Base-by-base conservation (phyloP, 2,888 invertebrate species). In the Xestia xanthographa region DNA sequence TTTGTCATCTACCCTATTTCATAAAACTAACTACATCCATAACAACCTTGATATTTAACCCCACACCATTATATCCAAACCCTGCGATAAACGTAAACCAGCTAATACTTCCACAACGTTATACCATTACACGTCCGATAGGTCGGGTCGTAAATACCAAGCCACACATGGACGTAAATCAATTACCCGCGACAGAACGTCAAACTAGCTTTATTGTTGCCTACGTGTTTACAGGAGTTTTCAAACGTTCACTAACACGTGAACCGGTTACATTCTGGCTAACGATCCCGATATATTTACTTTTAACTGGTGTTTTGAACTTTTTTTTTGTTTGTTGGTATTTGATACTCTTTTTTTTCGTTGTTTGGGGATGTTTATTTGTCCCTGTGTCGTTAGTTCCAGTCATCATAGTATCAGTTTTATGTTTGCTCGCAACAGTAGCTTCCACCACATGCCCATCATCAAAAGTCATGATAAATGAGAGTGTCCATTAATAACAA, bases 131-230 rank as follows among this genome's bases (percentile, higher is more conserved):
- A 75, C 66, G 68, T 65, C 76, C 79, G 50, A 72, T 66, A 45
- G 72, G 58, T 74, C 9, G 22, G 65, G 63, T 82, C 78, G 86
- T 87, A 88, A 88, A 88, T 88, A 90, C 82, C 81, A 74, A 60
- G 82, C 78, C 79, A 84, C 81, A 88, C 84, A 83, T 82, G 84
- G 77, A 87, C 90, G 87, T 92, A 91, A 93, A 93, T 93, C 92
- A 92, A 93, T 93, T 92, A 93, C 87, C 77, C 77, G 68, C 87
- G 91, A 92, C 91, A 92, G 90, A 92, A 91, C 87, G 88, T 88
- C 84, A 87, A 86, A 86, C 79, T 88, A 87, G 90, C 91, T 91
- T 90, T 89, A 90, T 88, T 87, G 89, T 89, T 88, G 75, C 79
- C 76, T 80, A 83, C 84, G 83, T 78, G 85, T 87, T 81, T 87